Evolutionary conservation across 2,797 vertebrate genomes (phyloP).

Genomic region (Rousettus madagascariensis): DNA sequence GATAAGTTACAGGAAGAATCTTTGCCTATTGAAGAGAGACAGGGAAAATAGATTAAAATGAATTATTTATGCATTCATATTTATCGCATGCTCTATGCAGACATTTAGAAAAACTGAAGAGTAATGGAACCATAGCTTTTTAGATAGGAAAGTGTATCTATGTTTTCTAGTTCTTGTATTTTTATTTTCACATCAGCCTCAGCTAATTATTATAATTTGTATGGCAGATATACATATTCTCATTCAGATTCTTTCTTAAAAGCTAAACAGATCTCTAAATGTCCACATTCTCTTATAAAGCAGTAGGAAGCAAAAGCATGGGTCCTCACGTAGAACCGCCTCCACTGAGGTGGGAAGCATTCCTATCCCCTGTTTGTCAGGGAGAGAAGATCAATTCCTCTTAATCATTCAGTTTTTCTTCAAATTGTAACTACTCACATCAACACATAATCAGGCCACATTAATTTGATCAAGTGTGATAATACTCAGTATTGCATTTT

Average conservation of each 20-base stretch:
- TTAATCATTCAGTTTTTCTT: not conserved
- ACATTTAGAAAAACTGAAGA: not conserved
- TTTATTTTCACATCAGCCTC: slow-evolving; percentile 26
- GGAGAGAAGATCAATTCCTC: not conserved
- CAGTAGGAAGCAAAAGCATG: not conserved
- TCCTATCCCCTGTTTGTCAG: not conserved
- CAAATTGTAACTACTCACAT: not conserved
- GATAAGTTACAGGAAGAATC: not conserved
- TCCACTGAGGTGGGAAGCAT: not conserved
- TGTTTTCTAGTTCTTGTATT: slow-evolving; percentile 26
- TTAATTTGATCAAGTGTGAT: not conserved
- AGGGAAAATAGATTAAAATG: slow-evolving; percentile 1
- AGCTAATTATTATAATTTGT: slow-evolving; percentile 13
- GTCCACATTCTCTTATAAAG: not conserved
- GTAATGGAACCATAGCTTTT: not conserved
- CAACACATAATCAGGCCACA: not conserved
- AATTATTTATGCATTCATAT: slow-evolving; percentile 48
- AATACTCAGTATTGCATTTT: not conserved
- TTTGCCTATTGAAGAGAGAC: not conserved
- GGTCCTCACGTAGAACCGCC: not conserved
- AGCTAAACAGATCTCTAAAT: slow-evolving; percentile 1
- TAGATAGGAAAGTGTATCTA: not conserved
- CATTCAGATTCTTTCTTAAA: slow-evolving; percentile 35
- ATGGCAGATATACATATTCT: not conserved
- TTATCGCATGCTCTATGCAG: not conserved